Conservation (phyloP, 2,888 invertebrate genomes). For the Proisotoma minuta region DNA sequence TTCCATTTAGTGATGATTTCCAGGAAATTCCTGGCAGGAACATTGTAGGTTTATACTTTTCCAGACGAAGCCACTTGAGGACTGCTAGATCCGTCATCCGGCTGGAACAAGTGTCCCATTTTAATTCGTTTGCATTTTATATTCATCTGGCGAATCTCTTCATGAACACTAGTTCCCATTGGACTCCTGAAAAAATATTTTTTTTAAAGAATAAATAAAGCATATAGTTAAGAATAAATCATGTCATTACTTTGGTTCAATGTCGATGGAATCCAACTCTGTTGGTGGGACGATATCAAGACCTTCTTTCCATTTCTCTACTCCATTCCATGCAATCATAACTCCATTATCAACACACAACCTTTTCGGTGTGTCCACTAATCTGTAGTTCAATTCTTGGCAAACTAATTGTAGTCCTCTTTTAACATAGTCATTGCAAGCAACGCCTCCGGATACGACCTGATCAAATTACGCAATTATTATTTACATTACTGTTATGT, state of each 20-base stretch:
- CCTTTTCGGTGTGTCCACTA: conserved; percentile 71
- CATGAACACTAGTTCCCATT: conserved; percentile 60
- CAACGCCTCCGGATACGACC: conserved; percentile 93
- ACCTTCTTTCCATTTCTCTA: conserved; percentile 65
- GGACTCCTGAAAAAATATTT: conserved; percentile 52
- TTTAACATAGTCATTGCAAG: conserved; percentile 81
- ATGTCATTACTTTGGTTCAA: conserved; percentile 55
- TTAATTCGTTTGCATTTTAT: conserved; percentile 57
- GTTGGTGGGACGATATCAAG: conserved; percentile 52
- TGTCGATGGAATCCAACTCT: conserved; percentile 60
- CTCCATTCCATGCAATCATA: conserved; percentile 98
- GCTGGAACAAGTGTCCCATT: conserved; percentile 32
- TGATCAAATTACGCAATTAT: conserved; percentile 49
- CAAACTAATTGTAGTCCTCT: conserved; percentile 66
- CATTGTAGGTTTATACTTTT: no score
- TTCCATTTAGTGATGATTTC: no score
- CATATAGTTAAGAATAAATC: conserved; percentile 12
- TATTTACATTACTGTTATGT: no score
- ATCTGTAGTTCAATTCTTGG: conserved; percentile 59
- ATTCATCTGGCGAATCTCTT: conserved; percentile 57
- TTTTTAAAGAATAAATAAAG: conserved; percentile 14
- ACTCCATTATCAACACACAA: conserved; percentile 96
- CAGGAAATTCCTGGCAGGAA: no score
- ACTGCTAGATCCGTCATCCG: no score
- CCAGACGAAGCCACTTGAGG: no score